Percentiles rank a stretch among this genome's conserved stretches.
These are phyloP conservation scores for Phycodurus eques DNA, from an alignment of 2,113 vertebrate species.

Conservation along the genomic window DNA sequence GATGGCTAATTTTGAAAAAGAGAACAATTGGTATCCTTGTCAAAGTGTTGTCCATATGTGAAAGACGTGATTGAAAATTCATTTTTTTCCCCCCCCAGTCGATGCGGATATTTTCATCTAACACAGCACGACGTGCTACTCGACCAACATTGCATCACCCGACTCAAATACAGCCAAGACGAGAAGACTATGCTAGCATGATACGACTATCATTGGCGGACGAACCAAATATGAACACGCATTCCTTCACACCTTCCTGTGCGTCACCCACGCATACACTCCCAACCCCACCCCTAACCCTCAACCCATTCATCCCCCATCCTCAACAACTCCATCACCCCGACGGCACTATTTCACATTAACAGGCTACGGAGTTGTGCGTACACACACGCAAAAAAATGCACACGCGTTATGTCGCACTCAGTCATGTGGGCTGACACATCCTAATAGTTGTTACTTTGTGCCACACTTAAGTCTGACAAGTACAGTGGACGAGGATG, in stretches of 20 bases:
- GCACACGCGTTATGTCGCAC: constrained; percentile 20
- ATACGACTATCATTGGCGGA: too few species aligned
- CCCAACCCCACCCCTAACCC: background rate
- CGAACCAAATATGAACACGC: background rate
- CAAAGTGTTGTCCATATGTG: too few species aligned
- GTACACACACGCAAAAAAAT: constrained; percentile 27
- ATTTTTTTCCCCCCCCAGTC: too few species aligned
- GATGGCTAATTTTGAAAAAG: too few species aligned
- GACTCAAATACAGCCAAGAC: background rate
- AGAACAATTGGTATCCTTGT: too few species aligned
- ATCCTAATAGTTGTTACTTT: constrained; percentile 50
- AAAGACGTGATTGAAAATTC: too few species aligned
- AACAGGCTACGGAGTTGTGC: constrained; percentile 47
- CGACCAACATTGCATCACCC: background rate
- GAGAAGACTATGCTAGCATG: too few species aligned
- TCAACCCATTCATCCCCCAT: background rate
- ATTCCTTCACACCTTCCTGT: background rate
- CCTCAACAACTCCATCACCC: constrained; percentile 39
- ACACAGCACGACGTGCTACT: background rate
- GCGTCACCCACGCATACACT: background rate
- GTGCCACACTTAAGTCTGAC: constrained; percentile 18
- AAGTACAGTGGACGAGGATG: constrained; percentile 20
- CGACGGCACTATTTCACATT: constrained; percentile 60
- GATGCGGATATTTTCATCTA: too few species aligned
- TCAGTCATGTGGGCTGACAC: constrained; percentile 45